These are phyloP conservation scores for Micropterix aruncella DNA, from an alignment of 2,888 invertebrate species.

Conservation along the genomic window DNA sequence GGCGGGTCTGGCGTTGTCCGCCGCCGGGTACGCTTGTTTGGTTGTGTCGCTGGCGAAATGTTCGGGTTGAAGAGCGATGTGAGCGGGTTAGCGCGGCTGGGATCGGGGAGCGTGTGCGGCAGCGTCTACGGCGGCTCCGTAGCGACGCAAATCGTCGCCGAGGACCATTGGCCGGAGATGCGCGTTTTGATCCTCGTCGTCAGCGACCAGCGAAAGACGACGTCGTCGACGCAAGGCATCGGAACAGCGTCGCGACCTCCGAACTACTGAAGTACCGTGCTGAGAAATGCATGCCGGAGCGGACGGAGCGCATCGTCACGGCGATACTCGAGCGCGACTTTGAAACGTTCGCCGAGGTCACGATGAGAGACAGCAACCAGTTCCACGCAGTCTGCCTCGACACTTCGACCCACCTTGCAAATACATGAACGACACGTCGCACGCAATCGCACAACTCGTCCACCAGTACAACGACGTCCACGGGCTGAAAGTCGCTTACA, in stretches of 20 bases:
- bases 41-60: conserved; percentile 66
- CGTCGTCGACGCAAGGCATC: conserved; percentile 83
- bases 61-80: conserved; percentile 58
- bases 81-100: conserved; percentile 64
- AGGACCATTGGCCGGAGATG: conserved; percentile 82
- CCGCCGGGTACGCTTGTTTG: conserved; percentile 94
- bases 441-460: conserved; percentile 62
- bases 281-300: conserved; percentile 54
- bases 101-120: conserved; percentile 94
- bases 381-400: conserved; percentile 91
- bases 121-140: conserved; percentile 82
- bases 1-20: conserved; percentile 95
- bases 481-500: conserved; percentile 77
- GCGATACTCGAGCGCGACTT: conserved; percentile 61
- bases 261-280: conserved; percentile 64
- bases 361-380: conserved; percentile 96
- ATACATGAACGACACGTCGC: conserved; percentile 86
- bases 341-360: conserved; percentile 70
- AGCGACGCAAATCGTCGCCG: conserved; percentile 57
- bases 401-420: conserved; percentile 85
- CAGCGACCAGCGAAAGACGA: conserved; percentile 67
- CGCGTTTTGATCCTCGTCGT: conserved; percentile 81
- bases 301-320: conserved; percentile 38
- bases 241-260: conserved; percentile 64
- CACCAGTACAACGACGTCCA: conserved; percentile 66